Conservation (phyloP, 2,113 vertebrate species). For the Irena cyanogastra region DNA sequence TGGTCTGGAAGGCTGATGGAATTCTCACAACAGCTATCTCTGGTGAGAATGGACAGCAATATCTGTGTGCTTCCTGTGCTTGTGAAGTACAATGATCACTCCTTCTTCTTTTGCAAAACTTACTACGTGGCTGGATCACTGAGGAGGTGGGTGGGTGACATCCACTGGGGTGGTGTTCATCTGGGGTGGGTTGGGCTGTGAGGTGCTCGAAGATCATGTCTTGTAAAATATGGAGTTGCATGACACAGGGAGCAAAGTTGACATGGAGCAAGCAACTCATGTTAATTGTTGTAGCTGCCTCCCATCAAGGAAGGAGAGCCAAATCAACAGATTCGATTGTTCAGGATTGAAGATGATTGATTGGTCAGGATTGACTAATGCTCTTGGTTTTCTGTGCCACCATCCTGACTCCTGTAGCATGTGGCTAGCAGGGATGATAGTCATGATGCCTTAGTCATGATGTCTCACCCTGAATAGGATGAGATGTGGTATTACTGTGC, state of each 20-base stretch:
- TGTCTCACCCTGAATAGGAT: not conserved
- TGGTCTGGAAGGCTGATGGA: not conserved
- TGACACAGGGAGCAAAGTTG: not conserved
- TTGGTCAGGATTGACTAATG: not conserved
- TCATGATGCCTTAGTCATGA: not conserved
- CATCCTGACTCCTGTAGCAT: not conserved
- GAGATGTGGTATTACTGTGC: not conserved
- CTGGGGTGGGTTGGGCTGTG: not conserved
- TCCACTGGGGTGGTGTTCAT: not conserved
- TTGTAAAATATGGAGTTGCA: not conserved
- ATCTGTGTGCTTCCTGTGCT: not conserved
- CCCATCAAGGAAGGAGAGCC: not conserved
- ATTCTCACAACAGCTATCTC: not conserved
- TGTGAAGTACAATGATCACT: not conserved
- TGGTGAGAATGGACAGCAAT: not conserved
- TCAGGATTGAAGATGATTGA: not conserved
- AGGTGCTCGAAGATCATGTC: fast-evolving
- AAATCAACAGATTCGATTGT: not conserved
- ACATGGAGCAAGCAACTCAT: not conserved
- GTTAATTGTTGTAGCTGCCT: not conserved
- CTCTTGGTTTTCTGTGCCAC: not conserved
- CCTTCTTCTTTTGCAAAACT: not conserved
- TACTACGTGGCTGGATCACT: not conserved
- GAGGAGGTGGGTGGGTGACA: not conserved
- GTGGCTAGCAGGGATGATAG: not conserved